A percentile compares a stretch with the other conserved stretches of the same genome.
phyloP scores from a whole-genome alignment of 2,797 vertebrate species.

The Catamblyrhynchus diadema region DNA sequence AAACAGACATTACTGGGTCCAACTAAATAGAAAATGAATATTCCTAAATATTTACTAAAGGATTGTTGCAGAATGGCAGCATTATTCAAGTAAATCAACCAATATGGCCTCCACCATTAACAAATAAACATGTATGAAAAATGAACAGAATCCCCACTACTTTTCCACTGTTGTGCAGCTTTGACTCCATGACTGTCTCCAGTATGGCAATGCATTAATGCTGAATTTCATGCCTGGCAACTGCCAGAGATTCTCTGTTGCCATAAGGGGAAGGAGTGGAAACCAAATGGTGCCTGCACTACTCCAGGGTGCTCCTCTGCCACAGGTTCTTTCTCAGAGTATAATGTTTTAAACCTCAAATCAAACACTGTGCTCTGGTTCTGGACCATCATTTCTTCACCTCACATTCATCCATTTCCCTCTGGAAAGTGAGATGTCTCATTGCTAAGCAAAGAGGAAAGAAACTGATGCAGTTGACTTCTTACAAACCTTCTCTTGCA shows the following conservation, averaged over 20 bases:
- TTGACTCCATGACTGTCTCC: background rate
- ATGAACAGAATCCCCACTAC: background rate
- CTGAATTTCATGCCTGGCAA: background rate
- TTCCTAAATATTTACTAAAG: conserved; percentile 41
- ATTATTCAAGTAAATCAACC: conserved; percentile 47
- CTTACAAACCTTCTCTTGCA: background rate
- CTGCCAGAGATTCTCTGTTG: background rate
- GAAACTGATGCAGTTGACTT: background rate
- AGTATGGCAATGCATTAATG: background rate
- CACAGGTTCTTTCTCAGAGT: background rate
- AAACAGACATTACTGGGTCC: conserved; percentile 13
- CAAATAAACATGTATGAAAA: background rate
- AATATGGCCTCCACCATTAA: conserved; percentile 3
- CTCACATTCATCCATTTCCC: background rate
- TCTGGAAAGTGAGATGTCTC: background rate
- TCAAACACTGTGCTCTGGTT: background rate
- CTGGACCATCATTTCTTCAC: background rate
- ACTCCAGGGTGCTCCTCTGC: background rate
- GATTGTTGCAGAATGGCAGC: conserved; percentile 15
- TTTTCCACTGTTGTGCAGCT: background rate
- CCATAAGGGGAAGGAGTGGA: background rate
- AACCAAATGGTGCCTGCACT: background rate
- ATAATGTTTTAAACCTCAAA: background rate
- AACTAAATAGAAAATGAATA: background rate
- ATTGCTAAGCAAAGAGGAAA: background rate